Conservation (phyloP, 64 coral and sea anemone species). For the Cladopsammia gracilis region DNA sequence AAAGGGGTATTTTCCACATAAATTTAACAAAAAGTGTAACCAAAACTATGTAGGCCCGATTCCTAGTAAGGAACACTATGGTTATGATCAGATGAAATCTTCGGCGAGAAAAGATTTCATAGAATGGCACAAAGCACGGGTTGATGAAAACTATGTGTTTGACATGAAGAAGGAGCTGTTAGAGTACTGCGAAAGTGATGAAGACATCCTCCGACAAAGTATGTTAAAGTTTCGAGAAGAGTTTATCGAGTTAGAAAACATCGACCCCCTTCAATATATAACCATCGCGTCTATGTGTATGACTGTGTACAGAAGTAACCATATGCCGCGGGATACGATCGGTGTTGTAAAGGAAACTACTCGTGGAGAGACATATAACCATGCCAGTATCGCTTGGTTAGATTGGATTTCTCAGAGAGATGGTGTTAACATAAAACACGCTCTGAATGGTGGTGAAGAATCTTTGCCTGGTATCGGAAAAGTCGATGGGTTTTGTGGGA, state of each 20-base stretch:
- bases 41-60: constrained; percentile 33
- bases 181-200: constrained; percentile 18
- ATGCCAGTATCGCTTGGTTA: constrained; percentile 14
- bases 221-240: neutral
- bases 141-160: constrained; percentile 12
- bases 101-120: neutral
- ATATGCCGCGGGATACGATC: constrained; percentile 1
- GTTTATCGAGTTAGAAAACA: neutral
- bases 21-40: constrained; percentile 57
- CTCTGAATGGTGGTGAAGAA: constrained; percentile 26
- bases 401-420: neutral
- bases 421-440: neutral
- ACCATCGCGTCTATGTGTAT: constrained; percentile 14
- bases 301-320: neutral
- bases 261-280: constrained; percentile 22
- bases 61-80: constrained; percentile 20
- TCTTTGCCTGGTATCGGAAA: too few species aligned
- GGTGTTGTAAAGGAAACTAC: constrained; percentile 5
- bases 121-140: constrained; percentile 4
- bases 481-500: too few species aligned
- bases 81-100: constrained; percentile 38
- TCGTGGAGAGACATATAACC: neutral
- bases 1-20: neutral
- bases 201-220: constrained; percentile 4
- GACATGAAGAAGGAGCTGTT: neutral